These are phyloP conservation scores for Rachycentron canadum DNA, from an alignment of 2,797 vertebrate genomes.

Conservation along the genomic window DNA sequence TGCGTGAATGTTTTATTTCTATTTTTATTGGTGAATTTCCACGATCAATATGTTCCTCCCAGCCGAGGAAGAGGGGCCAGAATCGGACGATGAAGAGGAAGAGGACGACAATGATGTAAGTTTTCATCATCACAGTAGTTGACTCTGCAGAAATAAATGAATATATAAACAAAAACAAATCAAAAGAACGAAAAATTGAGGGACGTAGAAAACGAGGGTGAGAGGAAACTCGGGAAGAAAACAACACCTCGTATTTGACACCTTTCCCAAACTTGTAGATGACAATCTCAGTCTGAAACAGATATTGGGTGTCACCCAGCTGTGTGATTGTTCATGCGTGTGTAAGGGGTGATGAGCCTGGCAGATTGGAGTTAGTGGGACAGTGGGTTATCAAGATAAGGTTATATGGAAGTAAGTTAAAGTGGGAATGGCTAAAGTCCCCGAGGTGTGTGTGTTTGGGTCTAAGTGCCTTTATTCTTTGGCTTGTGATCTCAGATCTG, in stretches of 20 bases:
- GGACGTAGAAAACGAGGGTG: not conserved
- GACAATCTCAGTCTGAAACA: conserved; percentile 58
- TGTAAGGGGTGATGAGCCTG: not conserved
- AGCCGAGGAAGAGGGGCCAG: conserved; percentile 88
- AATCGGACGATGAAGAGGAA: conserved; percentile 93
- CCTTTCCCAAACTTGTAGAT: conserved; percentile 53
- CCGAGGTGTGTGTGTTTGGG: not conserved
- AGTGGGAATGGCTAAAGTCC: conserved; percentile 8
- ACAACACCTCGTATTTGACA: conserved; percentile 35
- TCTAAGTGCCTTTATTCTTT: not conserved
- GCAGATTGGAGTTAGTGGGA: conserved; percentile 43
- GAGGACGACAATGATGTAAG: conserved; percentile 86
- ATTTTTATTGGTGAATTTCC: too few species aligned
- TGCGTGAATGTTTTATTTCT: too few species aligned
- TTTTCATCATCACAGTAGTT: not conserved
- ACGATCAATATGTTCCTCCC: conserved; percentile 50
- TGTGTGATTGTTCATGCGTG: conserved; percentile 17
- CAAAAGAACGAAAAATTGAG: not conserved
- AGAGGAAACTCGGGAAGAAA: conserved; percentile 6
- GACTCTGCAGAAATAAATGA: not conserved
- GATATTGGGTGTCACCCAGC: conserved; percentile 56
- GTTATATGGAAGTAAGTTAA: conserved; percentile 18
- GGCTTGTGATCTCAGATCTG: conserved; percentile 30
- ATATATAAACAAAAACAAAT: not conserved
- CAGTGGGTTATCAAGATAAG: conserved; percentile 62